Evolutionary conservation across 2,797 vertebrate species (phyloP).

Genomic region (Acrossocheilus wenchowensis): DNA sequence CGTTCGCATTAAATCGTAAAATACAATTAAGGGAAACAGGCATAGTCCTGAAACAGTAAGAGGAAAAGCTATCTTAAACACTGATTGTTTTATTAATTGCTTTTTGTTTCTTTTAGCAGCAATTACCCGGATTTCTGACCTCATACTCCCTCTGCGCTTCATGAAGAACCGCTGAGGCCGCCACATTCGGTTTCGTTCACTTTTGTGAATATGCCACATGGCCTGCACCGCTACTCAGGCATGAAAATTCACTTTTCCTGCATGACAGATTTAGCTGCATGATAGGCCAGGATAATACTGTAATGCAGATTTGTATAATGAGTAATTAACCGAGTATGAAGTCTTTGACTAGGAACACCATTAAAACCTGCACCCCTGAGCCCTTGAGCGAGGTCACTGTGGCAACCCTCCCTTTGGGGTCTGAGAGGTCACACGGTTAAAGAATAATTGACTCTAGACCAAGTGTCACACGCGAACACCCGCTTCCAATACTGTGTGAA

Average conservation of each 20-base stretch:
- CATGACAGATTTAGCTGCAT: constrained; percentile 33
- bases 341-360: constrained; percentile 40
- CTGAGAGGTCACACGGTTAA: constrained; percentile 35
- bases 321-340: constrained; percentile 52
- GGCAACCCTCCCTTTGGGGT: constrained; percentile 43
- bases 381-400: constrained; percentile 44
- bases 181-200: constrained; percentile 73
- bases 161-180: constrained; percentile 1
- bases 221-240: constrained; percentile 60
- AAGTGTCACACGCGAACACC: constrained; percentile 19
- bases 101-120: constrained; percentile 77
- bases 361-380: constrained; percentile 35
- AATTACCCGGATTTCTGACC: constrained; percentile 81
- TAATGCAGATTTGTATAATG: constrained; percentile 51
- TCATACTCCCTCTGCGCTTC: constrained; percentile 71
- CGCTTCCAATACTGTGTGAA: constrained; percentile 26
- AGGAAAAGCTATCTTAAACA: constrained; percentile 64
- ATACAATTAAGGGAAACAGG: constrained; percentile 46
- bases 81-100: constrained; percentile 79
- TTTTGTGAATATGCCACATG: constrained; percentile 76
- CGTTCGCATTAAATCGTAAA: constrained; percentile 46
- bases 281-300: constrained; percentile 44
- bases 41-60: constrained; percentile 17
- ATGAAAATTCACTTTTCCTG: constrained; percentile 51
- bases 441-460: constrained; percentile 48